Conservation (phyloP, 2,113 vertebrate species). For the Aramus guarauna region DNA sequence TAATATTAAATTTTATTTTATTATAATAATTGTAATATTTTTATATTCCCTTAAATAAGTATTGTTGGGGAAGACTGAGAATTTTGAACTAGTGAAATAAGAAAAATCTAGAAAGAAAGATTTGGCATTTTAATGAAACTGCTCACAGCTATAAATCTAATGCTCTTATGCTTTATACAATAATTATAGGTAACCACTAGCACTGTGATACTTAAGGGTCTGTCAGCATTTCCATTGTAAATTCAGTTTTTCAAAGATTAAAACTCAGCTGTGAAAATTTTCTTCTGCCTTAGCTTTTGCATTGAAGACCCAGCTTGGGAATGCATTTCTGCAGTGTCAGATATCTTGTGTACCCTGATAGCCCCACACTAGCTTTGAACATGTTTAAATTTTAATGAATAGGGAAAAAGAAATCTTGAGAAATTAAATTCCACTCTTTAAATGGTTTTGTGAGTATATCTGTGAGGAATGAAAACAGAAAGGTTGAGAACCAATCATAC, state of each 20-base stretch:
- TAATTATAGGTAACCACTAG: not conserved
- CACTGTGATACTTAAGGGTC: not conserved
- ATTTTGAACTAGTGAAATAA: not conserved
- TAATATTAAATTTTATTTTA: not conserved
- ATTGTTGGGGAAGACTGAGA: not conserved
- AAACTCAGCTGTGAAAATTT: not conserved
- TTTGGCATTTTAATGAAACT: not conserved
- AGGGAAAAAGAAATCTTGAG: not conserved
- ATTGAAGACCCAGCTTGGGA: not conserved
- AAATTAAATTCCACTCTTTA: not conserved
- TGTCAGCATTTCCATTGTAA: not conserved
- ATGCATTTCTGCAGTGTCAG: not conserved
- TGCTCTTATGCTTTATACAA: not conserved
- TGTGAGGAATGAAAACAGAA: not conserved
- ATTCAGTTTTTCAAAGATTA: not conserved
- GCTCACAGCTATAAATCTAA: not conserved
- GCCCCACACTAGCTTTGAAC: not conserved
- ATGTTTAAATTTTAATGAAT: not conserved
- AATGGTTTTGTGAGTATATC: not conserved
- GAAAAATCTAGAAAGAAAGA: not conserved
- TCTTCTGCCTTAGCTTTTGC: not conserved
- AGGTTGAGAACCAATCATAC: not conserved
- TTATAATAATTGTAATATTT: not conserved
- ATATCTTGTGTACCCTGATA: not conserved
- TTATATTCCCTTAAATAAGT: not conserved